phyloP scores from a whole-genome alignment of 2,113 vertebrate species.

The Dolichallabes microphthalmus region DNA sequence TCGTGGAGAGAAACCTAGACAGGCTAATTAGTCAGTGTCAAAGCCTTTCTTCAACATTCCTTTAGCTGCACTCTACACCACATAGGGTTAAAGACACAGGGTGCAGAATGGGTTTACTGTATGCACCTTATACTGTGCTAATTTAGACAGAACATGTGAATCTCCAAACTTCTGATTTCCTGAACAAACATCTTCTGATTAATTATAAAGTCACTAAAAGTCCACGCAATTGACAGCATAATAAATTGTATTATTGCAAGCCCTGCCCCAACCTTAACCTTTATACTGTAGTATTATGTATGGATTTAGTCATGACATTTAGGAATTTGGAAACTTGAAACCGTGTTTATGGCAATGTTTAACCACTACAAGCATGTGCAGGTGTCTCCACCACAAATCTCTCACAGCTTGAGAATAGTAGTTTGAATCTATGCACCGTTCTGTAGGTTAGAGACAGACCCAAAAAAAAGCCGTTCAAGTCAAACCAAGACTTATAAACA shows the following conservation, averaged over 20 bases:
- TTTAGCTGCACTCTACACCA: conserved; percentile 22
- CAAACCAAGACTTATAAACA: too few relatives aligned
- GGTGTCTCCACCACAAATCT: neutral
- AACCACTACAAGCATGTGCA: neutral
- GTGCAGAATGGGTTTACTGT: neutral
- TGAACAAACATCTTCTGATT: neutral
- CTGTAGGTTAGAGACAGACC: neutral
- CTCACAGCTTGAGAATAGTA: neutral
- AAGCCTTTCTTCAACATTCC: conserved; percentile 42
- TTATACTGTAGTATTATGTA: neutral
- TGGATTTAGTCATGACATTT: neutral
- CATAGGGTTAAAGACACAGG: conserved; percentile 4
- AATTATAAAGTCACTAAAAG: neutral
- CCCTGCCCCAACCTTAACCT: neutral
- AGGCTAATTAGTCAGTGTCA: conserved; percentile 49
- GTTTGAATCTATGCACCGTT: neutral
- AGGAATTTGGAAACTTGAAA: neutral
- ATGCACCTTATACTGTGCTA: neutral
- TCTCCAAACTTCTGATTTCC: too few relatives aligned
- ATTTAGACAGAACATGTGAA: neutral
- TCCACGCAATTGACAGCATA: neutral
- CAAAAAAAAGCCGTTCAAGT: neutral
- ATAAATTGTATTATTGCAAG: neutral
- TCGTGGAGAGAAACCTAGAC: conserved; percentile 20
- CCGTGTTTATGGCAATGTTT: neutral